Percentiles rank a stretch among this genome's conserved stretches.
These are phyloP conservation scores for Diglossa cyanea DNA, from an alignment of 2,797 vertebrate genomes.

Conservation along the genomic window DNA sequence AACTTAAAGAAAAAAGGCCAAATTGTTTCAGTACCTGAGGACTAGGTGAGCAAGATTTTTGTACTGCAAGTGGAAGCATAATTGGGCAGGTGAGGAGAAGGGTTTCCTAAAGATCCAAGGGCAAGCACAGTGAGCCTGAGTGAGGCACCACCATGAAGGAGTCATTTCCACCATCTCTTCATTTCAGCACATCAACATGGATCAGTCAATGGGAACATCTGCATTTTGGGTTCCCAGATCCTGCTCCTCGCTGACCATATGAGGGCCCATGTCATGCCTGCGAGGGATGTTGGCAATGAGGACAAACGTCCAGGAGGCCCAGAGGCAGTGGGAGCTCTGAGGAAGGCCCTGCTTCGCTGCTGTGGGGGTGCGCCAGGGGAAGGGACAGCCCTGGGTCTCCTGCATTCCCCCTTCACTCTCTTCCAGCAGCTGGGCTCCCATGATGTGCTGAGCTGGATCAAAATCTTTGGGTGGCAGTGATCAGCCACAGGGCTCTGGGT, in stretches of 20 bases:
- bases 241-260: accelerated
- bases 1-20: not conserved
- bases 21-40: not conserved
- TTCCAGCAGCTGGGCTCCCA: not conserved
- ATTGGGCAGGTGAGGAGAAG: not conserved
- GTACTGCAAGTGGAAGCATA: not conserved
- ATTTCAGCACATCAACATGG: accelerated
- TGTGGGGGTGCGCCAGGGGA: not conserved
- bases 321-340: not conserved
- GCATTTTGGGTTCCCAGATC: not conserved
- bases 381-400: not conserved
- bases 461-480: accelerated
- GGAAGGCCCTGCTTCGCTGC: accelerated
- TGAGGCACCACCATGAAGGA: accelerated
- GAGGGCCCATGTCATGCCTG: accelerated
- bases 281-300: accelerated
- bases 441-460: accelerated
- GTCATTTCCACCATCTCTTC: not conserved
- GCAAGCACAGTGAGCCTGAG: not conserved
- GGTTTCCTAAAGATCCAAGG: not conserved
- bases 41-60: not conserved
- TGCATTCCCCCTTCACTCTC: not conserved
- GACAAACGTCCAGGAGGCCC: accelerated
- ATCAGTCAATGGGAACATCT: not conserved
- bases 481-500: accelerated